Base-by-base conservation (phyloP, 2,797 vertebrate genomes). In the Agapornis canus region DNA sequence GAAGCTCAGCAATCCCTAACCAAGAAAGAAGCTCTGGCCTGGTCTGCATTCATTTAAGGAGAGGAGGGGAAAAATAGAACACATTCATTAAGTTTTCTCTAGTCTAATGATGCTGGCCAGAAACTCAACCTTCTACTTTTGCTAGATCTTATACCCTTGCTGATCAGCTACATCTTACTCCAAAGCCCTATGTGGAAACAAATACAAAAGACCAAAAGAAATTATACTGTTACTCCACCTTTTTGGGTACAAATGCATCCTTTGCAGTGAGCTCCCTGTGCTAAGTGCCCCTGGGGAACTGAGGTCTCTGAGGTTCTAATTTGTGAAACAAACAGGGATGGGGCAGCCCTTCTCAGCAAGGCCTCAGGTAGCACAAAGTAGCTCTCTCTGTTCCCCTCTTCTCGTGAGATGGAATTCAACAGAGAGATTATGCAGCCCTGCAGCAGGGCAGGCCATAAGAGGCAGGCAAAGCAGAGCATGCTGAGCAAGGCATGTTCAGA, bases 1-100 rank as follows among this genome's bases (percentile, higher is more conserved):
- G 61, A 94, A 73, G 45, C 79, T 94, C 68, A 79, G 91, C 88
- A 86, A 94, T 82, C 61, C 68, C 52, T 83, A 78, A 84, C 63
- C 27, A 56, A 82, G 70, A 89, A 86, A 35, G 69, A 94, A 90
- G 78, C 18, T 22, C 31, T 88, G 92, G 40, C 64, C 63, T 88
- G 31, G 26, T 72, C 64, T 96, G 68, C 85, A 77, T 64, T 95
- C 37, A 54, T 93, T 92, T 90, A 59, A 82, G 32, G 27, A 95
- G 52, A 75, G 35, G 52, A 77, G 48, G 35, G 39, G 72, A 90
- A 65, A 68, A 81, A 87, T 42, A 89, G 82, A 90, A 77, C 25
- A 77, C 37, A 82, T 91, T 82, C 27, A 82, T 95, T 86, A 82
- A 54, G 45, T 83, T 95, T 88, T 83, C 35, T 88, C 89, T 68